Base-by-base conservation (phyloP, 2,888 invertebrate genomes). In the Gastrophysa polygoni region DNA sequence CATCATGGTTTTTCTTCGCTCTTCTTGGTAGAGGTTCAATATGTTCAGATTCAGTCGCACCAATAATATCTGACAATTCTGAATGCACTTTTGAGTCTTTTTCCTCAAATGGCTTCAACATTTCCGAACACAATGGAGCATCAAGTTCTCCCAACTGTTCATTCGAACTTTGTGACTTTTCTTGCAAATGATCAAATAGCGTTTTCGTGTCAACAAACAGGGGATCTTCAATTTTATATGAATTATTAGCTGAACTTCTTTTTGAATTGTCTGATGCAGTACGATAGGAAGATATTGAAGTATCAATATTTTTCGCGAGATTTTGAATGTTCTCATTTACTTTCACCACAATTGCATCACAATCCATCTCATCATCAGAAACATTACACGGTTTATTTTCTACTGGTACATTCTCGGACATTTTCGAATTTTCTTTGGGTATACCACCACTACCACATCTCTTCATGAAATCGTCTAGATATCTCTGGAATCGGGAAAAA, bases 391-490 rank as follows among this genome's bases (percentile, higher is more conserved):
- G n/a, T 0, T 0, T 29, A 16, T 54, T 28, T n/a, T 54, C 24
- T 28, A 0, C 5, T 16, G 14, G 21, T 14, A 20, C 10, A n/a
- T 54, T 43, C 14, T 43, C 6, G 7, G 2, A 10, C 5, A 4
- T 38, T n/a, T 4, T n/a, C 20, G 16, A 43, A 2, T 11, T 24
- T 34, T 64, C 51, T 43, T 46, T 24, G 1, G 62, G 50, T 2
- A 34, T 10, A 14, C 32, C 21, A 11, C 48, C 46, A 16, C 44
- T 44, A 14, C 50, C 67, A 48, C 66, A 71, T 59, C 64, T 70
- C 47, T 63, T 64, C 68, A 72, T 61, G n/a, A 68, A 59, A 32
- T 67, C 60, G 0, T 64, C 48, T 5, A 71, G 48, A 44, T 70
- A 71, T 29, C 67, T 63, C 71, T 71, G 38, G 57, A 67, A 68